Evolutionary conservation across 1,140 invertebrate species (phyloP).

Genomic region (Drosophila sproati): DNA sequence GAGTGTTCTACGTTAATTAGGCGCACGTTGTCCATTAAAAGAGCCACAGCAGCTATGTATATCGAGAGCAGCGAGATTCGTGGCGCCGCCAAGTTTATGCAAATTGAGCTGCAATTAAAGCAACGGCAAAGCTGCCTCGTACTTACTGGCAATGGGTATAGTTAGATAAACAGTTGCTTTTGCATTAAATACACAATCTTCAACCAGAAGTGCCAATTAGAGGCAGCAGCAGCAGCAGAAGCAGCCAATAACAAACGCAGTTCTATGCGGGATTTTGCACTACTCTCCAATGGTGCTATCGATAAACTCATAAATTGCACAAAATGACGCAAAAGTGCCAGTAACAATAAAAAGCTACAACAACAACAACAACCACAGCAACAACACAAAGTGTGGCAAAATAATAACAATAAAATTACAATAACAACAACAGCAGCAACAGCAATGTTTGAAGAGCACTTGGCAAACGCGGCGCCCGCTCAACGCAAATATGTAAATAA

Average conservation of each 20-base stretch:
- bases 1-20: conserved; percentile 72
- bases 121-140: conserved; percentile 32
- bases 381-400: conserved; percentile 41
- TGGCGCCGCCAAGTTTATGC: conserved; percentile 65
- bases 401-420: conserved; percentile 71
- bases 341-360: conserved; percentile 33
- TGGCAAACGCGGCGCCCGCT: conserved; percentile 59
- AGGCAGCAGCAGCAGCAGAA: conserved; percentile 46
- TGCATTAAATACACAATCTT: conserved; percentile 34
- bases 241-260: conserved; percentile 7
- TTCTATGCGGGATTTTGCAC: conserved; percentile 19
- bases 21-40: conserved; percentile 68
- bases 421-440: conserved; percentile 30
- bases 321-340: conserved; percentile 64
- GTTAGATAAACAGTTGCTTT: conserved; percentile 37
- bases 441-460: conserved; percentile 61
- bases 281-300: conserved; percentile 23
- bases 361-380: conserved; percentile 35
- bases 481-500: conserved; percentile 78
- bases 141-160: conserved; percentile 10
- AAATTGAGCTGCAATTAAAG: conserved; percentile 73
- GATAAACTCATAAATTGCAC: conserved; percentile 77
- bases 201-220: conserved; percentile 73
- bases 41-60: conserved; percentile 45
- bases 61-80: conserved; percentile 14